phyloP scores from a whole-genome alignment of 2,888 invertebrate species.

The Acholoe squamosa region DNA sequence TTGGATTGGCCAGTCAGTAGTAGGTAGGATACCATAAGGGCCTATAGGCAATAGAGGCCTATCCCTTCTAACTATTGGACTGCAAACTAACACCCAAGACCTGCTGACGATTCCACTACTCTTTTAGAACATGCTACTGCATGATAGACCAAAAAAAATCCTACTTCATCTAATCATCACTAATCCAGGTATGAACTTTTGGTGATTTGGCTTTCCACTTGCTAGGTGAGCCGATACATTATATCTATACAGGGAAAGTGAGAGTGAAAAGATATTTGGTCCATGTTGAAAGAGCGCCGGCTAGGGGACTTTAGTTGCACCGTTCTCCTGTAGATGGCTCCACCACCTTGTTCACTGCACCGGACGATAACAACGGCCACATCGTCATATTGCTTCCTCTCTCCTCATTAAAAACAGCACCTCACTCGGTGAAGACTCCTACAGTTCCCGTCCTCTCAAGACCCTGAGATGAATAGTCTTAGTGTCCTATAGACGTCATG shows the following conservation, averaged over 20 bases:
- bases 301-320: constrained; percentile 13
- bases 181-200: background rate
- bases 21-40: too few species aligned
- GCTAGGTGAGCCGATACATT: background rate
- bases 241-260: background rate
- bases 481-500: background rate
- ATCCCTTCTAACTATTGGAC: too few species aligned
- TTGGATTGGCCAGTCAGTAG: too few species aligned
- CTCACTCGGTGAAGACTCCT: background rate
- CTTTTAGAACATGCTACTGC: too few species aligned
- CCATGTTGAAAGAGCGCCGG: constrained; percentile 53
- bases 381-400: constrained; percentile 36
- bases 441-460: background rate
- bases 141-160: too few species aligned
- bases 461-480: constrained; percentile 8
- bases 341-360: constrained; percentile 6
- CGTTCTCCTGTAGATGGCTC: background rate
- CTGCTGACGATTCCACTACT: too few species aligned
- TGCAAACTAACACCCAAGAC: too few species aligned
- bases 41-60: too few species aligned
- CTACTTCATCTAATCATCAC: background rate
- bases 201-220: background rate
- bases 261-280: constrained; percentile 29
- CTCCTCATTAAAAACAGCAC: constrained; percentile 19
- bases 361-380: background rate